Percentiles rank a stretch among this genome's conserved stretches.
Evolutionary conservation across 1,140 invertebrate species (phyloP).

Genomic region (Drosophila persimilis): DNA sequence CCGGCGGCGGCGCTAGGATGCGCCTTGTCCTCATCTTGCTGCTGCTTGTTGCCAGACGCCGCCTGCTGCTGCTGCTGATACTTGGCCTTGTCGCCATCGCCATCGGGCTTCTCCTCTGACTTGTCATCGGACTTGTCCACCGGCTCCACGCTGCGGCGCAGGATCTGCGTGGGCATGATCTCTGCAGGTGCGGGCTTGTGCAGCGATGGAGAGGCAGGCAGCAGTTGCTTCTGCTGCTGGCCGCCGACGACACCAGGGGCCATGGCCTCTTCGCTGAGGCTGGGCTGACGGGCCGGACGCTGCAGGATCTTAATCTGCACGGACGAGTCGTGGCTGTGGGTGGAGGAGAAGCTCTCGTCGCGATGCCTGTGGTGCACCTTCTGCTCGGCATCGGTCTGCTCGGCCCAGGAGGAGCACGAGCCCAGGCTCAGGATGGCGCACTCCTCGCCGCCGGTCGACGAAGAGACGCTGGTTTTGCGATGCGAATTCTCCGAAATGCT

Average conservation of each 20-base stretch:
- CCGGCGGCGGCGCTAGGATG: constrained; percentile 35
- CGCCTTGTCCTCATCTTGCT: constrained; percentile 9
- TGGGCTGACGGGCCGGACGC: constrained; percentile 71
- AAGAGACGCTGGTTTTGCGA: constrained; percentile 80
- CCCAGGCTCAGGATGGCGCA: constrained; percentile 24
- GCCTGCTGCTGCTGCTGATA: constrained; percentile 3
- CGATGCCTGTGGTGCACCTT: constrained; percentile 67
- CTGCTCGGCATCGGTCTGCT: constrained; percentile 78
- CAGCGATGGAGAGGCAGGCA: constrained; percentile 22
- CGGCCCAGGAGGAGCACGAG: constrained; percentile 72
- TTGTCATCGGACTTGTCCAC: constrained; percentile 50
- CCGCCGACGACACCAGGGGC: neutral
- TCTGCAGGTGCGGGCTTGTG: constrained; percentile 45
- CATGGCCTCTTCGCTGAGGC: constrained; percentile 68
- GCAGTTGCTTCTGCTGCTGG: constrained; percentile 21
- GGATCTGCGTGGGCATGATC: constrained; percentile 68
- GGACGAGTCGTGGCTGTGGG: constrained; percentile 76
- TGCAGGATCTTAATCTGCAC: constrained; percentile 81
- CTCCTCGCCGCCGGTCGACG: constrained; percentile 72
- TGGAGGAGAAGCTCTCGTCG: constrained; percentile 78
- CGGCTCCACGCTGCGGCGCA: constrained; percentile 63
- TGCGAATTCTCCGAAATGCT: constrained; percentile 82
- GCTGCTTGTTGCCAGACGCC: neutral
- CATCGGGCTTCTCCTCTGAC: constrained; percentile 21
- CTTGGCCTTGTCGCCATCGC: constrained; percentile 38